phyloP scores from a whole-genome alignment of 2,888 invertebrate species.

The Eupeodes luniger region DNA sequence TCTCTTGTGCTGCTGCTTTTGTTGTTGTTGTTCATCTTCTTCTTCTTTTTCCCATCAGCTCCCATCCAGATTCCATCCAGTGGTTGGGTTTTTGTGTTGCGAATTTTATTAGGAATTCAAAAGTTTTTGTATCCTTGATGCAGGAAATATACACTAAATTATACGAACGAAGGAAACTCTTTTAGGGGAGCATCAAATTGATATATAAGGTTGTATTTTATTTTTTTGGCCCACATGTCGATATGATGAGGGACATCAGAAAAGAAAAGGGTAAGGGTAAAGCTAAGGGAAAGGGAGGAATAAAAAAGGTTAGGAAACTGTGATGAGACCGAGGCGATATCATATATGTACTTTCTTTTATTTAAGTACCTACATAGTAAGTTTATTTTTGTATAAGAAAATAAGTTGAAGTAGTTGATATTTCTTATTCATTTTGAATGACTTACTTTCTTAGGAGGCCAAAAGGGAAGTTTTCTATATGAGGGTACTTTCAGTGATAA shows the following conservation, averaged over 20 bases:
- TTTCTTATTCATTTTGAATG: not conserved
- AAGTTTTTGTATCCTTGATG: constrained; percentile 64
- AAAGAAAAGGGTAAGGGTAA: not conserved
- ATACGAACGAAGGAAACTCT: constrained; percentile 47
- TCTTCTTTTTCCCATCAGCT: not conserved
- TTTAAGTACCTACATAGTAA: not conserved
- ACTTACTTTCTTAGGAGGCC: not conserved
- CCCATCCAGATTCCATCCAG: not conserved
- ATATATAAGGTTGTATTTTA: constrained; percentile 25
- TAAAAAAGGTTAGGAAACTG: not conserved
- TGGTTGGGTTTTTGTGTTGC: constrained; percentile 44
- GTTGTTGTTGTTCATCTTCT: constrained; percentile 1
- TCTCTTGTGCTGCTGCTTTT: not conserved
- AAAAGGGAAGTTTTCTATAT: not conserved
- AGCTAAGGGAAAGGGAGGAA: not conserved
- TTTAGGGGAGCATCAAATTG: constrained; percentile 37
- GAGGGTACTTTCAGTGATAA: not conserved
- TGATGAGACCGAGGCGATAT: constrained; percentile 11
- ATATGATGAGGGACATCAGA: not conserved
- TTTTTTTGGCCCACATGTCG: not conserved
- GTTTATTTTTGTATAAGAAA: too few relatives aligned
- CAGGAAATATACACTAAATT: constrained; percentile 65
- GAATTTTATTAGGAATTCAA: constrained; percentile 71
- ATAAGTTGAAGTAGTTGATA: not conserved
- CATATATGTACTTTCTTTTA: not conserved